Conservation (phyloP, 2,888 invertebrate species). For the Melikaiella ostensackeni region DNA sequence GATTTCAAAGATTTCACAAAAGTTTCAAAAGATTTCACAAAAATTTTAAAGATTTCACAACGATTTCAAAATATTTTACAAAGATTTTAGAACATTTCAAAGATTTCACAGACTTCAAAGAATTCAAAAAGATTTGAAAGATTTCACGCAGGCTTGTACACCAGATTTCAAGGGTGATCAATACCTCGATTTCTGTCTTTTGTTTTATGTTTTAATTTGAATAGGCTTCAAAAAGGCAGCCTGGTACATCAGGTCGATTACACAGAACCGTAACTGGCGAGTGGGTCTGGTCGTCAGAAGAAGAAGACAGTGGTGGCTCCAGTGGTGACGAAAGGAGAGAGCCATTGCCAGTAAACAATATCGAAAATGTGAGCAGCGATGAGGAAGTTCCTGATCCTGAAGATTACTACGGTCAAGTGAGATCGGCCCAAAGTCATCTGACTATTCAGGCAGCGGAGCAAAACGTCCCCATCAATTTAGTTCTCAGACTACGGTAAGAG, state of each 20-base stretch:
- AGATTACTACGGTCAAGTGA: constrained; percentile 71
- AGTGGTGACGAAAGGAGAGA: constrained; percentile 79
- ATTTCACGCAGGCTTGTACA: no score
- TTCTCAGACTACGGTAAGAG: constrained; percentile 89
- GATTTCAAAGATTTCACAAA: no score
- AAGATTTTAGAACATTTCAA: no score
- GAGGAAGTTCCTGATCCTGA: constrained; percentile 74
- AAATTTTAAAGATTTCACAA: no score
- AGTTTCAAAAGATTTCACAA: no score
- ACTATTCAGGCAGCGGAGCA: constrained; percentile 67
- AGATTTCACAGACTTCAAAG: no score
- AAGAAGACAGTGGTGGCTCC: constrained; percentile 85
- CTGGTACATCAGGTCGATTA: constrained; percentile 86
- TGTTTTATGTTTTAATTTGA: not conserved
- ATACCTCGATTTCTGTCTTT: no score
- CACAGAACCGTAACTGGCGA: constrained; percentile 97
- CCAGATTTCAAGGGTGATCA: no score
- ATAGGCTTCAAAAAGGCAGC: constrained; percentile 86
- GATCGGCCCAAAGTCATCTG: constrained; percentile 66
- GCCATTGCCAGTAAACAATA: constrained; percentile 76
- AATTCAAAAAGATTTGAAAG: no score
- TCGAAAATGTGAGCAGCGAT: constrained; percentile 77
- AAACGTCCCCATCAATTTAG: constrained; percentile 85
- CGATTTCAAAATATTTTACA: no score
- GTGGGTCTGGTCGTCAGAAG: constrained; percentile 99